Base-by-base conservation (phyloP, 2,113 vertebrate genomes). In the Toxotes chatareus region DNA sequence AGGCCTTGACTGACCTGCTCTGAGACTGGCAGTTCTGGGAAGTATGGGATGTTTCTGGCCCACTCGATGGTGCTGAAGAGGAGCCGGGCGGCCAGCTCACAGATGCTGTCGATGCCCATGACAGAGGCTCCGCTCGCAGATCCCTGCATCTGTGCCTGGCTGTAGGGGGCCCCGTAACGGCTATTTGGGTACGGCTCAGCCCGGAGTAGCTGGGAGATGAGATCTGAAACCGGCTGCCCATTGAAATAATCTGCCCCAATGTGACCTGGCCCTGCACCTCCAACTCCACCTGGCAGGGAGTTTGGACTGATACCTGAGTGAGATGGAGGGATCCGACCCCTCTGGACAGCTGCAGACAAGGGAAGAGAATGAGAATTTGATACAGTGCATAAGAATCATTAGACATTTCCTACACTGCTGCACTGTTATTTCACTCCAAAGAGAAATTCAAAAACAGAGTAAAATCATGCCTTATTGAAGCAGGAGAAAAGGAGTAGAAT, bases 11-110 rank as follows among this genome's bases (percentile, higher is more conserved):
- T 73, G 38, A 91, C 93, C 90, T 99, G 98, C 89, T 99, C 98
- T 0, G 97, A 96, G 2, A 98, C 95, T 0, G 97, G 97, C 23
- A 99, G 93, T 36, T 98, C 98, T 0, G 97, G 97, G 87, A 99
- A 99, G 83, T 97, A 99, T 0, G 98, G 98, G 72, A 99, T 98
- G 86, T 97, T 98, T 0, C 98, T 94, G 0, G 97, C 97, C 97
- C 98, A 99, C 87, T 99, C 98, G 44, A 99, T 97, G 2, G 97
- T 97, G 94, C 98, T 99, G 95, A 99, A 99, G 83, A 99, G 97
- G 10, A 99, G 96, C 47, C 98, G 94, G 4, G 98, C 98, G 0
- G 98, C 98, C 93, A 99, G 91, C 95, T 99, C 98, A 36, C 98
- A 99, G 94, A 99, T 98, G 92, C 97, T 99, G 94, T 99, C 97